Conservation (phyloP, 2,888 invertebrate species). For the Craniophora ligustri region DNA sequence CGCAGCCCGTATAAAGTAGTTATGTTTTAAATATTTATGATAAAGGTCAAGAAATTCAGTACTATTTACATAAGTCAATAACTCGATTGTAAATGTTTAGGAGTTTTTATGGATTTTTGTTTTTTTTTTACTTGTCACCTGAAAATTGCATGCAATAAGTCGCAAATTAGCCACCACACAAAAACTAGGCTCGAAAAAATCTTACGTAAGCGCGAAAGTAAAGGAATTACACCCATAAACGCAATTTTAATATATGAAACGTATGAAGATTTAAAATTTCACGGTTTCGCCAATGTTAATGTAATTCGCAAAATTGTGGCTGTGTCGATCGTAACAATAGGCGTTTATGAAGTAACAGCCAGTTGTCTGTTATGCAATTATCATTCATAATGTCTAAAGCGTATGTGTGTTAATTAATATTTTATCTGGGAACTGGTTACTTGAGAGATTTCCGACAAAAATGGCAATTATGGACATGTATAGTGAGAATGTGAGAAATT, state of each 20-base stretch:
- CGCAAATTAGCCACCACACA: constrained; percentile 2
- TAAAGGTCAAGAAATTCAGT: too few species aligned
- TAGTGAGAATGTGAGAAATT: constrained; percentile 21
- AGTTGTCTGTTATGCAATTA: constrained; percentile 33
- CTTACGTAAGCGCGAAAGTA: constrained; percentile 49
- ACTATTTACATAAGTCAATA: too few species aligned
- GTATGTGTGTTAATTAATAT: constrained; percentile 37
- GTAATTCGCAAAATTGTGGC: constrained; percentile 30
- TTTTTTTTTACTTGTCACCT: too few species aligned
- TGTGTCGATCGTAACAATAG: constrained; percentile 39
- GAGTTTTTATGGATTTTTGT: too few species aligned
- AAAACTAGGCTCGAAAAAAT: constrained; percentile 17
- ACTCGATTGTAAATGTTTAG: too few species aligned
- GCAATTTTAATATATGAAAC: constrained; percentile 28
- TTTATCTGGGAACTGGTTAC: constrained; percentile 12
- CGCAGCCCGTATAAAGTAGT: too few species aligned
- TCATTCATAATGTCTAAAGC: constrained; percentile 19
- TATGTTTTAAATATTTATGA: too few species aligned
- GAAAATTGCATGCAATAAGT: too few species aligned
- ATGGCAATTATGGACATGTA: constrained; percentile 18
- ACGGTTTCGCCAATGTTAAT: constrained; percentile 43
- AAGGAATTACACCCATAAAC: constrained; percentile 39
- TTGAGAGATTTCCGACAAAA: constrained; percentile 10
- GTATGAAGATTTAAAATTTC: constrained; percentile 47
- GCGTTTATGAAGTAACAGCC: constrained; percentile 40